Evolutionary conservation across 2,113 vertebrate species (phyloP).

Genomic region (Gavialis gangeticus): DNA sequence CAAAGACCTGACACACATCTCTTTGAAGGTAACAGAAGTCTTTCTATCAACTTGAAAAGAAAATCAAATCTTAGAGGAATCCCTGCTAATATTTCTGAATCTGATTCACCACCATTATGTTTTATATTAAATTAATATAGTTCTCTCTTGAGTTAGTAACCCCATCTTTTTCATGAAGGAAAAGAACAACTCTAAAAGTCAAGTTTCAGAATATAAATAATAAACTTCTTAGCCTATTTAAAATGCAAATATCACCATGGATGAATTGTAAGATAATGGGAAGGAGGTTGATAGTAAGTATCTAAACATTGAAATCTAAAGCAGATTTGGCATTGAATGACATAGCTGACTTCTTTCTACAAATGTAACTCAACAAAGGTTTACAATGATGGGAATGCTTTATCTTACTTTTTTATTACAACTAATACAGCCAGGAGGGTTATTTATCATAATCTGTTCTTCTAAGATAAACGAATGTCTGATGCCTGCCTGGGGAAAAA

Average conservation of each 20-base stretch:
- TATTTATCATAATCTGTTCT: background rate
- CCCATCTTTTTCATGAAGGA: background rate
- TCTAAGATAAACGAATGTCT: background rate
- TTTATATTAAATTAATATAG: background rate
- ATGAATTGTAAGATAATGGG: background rate
- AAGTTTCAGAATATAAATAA: background rate
- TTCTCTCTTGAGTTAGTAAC: background rate
- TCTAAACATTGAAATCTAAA: background rate
- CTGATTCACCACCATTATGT: fast-evolving
- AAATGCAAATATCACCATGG: background rate
- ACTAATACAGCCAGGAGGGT: background rate
- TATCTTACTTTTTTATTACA: background rate
- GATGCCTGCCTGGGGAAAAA: background rate
- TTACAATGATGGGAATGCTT: background rate
- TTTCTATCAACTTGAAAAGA: background rate
- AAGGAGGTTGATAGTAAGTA: background rate
- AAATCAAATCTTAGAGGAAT: background rate
- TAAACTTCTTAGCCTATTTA: background rate
- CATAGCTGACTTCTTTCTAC: background rate
- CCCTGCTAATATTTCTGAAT: background rate
- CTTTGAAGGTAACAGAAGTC: background rate
- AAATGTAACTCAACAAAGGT: background rate
- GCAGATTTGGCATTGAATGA: background rate
- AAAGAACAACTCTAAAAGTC: background rate
- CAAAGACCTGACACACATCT: background rate